phyloP scores from a whole-genome alignment of 2,113 vertebrate species.

The Aythya baeri region DNA sequence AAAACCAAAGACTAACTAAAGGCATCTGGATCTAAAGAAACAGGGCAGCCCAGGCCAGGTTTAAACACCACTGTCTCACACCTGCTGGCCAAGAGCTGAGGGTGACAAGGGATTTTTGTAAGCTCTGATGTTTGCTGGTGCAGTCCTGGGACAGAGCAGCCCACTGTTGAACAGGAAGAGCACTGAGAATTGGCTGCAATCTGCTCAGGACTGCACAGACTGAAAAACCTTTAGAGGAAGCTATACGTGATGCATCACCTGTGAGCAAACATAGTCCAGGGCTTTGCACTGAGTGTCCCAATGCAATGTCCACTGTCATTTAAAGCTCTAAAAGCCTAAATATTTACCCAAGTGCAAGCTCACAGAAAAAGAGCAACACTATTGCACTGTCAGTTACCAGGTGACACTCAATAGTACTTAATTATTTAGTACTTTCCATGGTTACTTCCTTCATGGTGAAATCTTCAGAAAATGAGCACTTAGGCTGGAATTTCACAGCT shows the following conservation, averaged over 20 bases:
- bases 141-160: background rate
- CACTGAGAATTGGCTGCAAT: background rate
- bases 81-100: background rate
- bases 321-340: constrained; percentile 64
- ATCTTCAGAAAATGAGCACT: background rate
- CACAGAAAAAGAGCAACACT: constrained; percentile 36
- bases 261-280: constrained; percentile 37
- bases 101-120: background rate
- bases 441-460: constrained; percentile 16
- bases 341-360: constrained; percentile 59
- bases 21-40: background rate
- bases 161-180: background rate
- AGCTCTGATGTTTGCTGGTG: background rate
- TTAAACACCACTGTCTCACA: accelerated
- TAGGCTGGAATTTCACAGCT: background rate
- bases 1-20: background rate
- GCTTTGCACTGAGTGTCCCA: background rate
- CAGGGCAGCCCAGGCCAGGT: background rate
- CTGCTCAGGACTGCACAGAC: accelerated
- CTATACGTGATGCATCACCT: constrained; percentile 8
- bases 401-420: constrained; percentile 41
- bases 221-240: background rate
- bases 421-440: constrained; percentile 65
- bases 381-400: constrained; percentile 45
- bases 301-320: constrained; percentile 20